Percentiles rank a stretch among this genome's conserved stretches.
Evolutionary conservation across 2,888 invertebrate species (phyloP).

Genomic region (Stictocephala bisonia): DNA sequence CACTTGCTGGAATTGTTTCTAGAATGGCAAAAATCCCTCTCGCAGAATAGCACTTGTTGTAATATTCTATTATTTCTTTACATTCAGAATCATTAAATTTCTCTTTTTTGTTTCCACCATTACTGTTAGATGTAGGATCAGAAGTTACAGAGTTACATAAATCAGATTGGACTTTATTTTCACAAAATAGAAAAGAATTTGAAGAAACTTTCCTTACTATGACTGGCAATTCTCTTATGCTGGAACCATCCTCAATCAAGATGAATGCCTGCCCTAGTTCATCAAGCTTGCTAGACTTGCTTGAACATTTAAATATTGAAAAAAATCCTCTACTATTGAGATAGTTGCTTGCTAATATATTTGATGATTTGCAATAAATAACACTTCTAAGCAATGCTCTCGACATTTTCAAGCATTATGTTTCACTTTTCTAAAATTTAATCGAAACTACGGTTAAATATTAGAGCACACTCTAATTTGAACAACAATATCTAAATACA

Average conservation of each 20-base stretch:
- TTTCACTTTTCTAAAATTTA: background rate
- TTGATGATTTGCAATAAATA: background rate
- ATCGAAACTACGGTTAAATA: too few species aligned
- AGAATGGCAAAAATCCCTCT: constrained; percentile 64
- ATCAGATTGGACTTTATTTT: constrained; percentile 7
- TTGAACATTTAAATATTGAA: background rate
- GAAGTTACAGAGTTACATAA: background rate
- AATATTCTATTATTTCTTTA: constrained; percentile 61
- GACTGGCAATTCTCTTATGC: constrained; percentile 76
- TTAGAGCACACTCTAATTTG: too few species aligned
- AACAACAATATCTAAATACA: too few species aligned
- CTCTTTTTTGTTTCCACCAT: background rate
- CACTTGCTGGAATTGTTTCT: constrained; percentile 65
- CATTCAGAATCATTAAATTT: constrained; percentile 48
- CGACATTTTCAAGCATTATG: constrained; percentile 4
- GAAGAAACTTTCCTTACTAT: constrained; percentile 67
- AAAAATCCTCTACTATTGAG: background rate
- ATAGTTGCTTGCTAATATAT: background rate
- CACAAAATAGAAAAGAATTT: constrained; percentile 44
- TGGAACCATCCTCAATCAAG: constrained; percentile 74
- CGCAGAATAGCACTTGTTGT: constrained; percentile 61
- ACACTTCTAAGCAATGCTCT: background rate
- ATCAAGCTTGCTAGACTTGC: constrained; percentile 38
- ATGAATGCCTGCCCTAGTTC: constrained; percentile 67
- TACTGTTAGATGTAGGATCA: background rate